These are phyloP conservation scores for Catotricha subobsoleta DNA, from an alignment of 2,888 invertebrate genomes.

Conservation along the genomic window DNA sequence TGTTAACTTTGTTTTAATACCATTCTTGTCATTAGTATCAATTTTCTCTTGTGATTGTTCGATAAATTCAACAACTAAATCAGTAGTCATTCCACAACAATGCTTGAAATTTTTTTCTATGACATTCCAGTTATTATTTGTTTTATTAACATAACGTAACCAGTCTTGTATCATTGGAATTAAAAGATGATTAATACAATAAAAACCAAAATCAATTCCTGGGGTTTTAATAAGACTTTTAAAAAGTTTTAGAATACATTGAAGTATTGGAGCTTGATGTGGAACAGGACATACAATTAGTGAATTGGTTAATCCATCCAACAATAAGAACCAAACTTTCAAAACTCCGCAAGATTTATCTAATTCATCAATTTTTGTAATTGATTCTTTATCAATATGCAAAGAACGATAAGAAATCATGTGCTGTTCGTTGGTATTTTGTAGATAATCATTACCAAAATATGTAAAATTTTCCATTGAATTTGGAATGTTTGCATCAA, in stretches of 20 bases:
- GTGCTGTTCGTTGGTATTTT: constrained; percentile 44
- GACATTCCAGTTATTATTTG: constrained; percentile 52
- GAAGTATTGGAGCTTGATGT: constrained; percentile 70
- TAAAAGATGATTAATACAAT: constrained; percentile 79
- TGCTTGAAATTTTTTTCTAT: constrained; percentile 85
- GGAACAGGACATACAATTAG: constrained; percentile 74
- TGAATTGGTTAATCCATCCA: constrained; percentile 71
- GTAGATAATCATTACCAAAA: constrained; percentile 41
- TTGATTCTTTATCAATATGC: constrained; percentile 30
- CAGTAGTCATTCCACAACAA: constrained; percentile 82
- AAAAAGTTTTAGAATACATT: constrained; percentile 69
- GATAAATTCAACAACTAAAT: constrained; percentile 73
- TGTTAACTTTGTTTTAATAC: constrained; percentile 4
- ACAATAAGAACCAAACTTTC: constrained; percentile 75
- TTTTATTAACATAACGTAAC: constrained; percentile 59
- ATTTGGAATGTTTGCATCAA: constrained; percentile 71
- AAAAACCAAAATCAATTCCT: constrained; percentile 75
- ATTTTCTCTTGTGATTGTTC: constrained; percentile 33
- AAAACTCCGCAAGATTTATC: constrained; percentile 68
- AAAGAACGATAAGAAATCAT: constrained; percentile 34
- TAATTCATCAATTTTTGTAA: constrained; percentile 34
- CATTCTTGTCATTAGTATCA: background rate
- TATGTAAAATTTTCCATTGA: constrained; percentile 46
- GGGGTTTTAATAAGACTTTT: constrained; percentile 60
- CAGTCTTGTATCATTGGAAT: constrained; percentile 87